Evolutionary conservation across 2,888 invertebrate species (phyloP).

Genomic region (Nomada flava): DNA sequence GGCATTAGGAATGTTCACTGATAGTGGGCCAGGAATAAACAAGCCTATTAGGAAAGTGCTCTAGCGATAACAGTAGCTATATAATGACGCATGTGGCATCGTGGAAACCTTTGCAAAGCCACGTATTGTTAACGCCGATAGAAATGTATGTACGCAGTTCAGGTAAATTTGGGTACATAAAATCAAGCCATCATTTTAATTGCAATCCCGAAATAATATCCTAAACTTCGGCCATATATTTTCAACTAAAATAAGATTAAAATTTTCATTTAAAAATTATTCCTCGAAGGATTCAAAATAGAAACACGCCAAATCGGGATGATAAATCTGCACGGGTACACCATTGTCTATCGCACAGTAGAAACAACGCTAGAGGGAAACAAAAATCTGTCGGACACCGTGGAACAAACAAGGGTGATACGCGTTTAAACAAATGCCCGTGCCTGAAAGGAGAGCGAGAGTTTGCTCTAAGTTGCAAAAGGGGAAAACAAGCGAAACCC

Average conservation of each 20-base stretch:
- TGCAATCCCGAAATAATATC: background rate
- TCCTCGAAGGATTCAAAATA: too few species aligned
- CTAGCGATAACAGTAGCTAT: conserved; percentile 28
- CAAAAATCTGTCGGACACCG: conserved; percentile 17
- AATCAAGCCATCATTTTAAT: conserved; percentile 12
- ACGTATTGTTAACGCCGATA: conserved; percentile 3
- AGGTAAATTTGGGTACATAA: conserved; percentile 1
- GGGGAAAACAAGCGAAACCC: background rate
- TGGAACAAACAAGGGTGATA: conserved; percentile 4
- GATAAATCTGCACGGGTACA: conserved; percentile 17
- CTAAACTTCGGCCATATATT: too few species aligned
- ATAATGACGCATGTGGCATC: conserved; percentile 24
- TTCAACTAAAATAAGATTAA: background rate
- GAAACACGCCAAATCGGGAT: conserved; percentile 16
- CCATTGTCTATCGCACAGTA: background rate
- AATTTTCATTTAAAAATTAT: background rate
- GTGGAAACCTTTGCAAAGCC: conserved; percentile 22
- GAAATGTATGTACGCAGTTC: background rate
- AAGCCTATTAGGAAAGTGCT: conserved; percentile 38
- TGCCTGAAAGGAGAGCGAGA: conserved; percentile 3
- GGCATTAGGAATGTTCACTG: conserved; percentile 16
- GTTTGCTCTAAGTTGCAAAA: conserved; percentile 33
- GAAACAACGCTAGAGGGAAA: background rate
- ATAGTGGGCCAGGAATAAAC: conserved; percentile 33
- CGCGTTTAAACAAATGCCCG: conserved; percentile 35